phyloP scores from a whole-genome alignment of 2,113 vertebrate species.

The Lanius ludovicianus region DNA sequence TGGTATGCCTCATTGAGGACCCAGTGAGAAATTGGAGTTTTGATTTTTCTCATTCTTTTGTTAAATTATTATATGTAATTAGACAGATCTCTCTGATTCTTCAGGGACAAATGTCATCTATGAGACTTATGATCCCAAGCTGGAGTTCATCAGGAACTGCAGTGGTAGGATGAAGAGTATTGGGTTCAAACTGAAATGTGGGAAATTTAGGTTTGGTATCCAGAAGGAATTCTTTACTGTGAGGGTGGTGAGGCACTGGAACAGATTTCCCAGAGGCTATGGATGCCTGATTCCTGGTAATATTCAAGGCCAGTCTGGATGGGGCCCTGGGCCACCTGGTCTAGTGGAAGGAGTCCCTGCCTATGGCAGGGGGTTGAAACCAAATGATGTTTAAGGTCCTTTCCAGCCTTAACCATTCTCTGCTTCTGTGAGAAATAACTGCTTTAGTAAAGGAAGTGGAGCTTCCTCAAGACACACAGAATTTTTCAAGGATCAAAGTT shows the following conservation, averaged over 20 bases:
- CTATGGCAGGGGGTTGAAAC: not conserved
- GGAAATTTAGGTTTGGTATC: not conserved
- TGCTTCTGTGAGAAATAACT: not conserved
- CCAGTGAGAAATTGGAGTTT: fast-evolving
- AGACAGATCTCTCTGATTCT: not conserved
- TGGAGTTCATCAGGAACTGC: not conserved
- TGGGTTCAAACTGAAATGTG: not conserved
- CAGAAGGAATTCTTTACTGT: not conserved
- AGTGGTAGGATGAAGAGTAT: not conserved
- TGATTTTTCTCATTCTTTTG: not conserved
- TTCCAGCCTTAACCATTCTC: not conserved
- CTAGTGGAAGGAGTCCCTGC: not conserved
- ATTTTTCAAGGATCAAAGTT: not conserved
- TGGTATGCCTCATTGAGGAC: not conserved
- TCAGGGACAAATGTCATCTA: not conserved
- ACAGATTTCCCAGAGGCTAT: not conserved
- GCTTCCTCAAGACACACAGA: not conserved
- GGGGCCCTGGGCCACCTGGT: not conserved
- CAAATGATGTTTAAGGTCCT: not conserved
- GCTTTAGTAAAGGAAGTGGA: not conserved
- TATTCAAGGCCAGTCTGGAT: not conserved
- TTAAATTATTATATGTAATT: not conserved
- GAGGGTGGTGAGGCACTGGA: not conserved
- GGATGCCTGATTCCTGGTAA: not conserved
- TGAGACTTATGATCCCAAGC: not conserved